Percentiles rank a stretch among this genome's conserved stretches.
These are phyloP conservation scores for human DNA, from an alignment of 2,113 vertebrate species.

Conservation along the genomic window GRCh38 chr2:23009001-23009500, in stretches of 20 bases:
- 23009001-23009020: neutral
- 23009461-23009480: neutral
- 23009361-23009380: neutral
- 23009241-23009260: neutral
- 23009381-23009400: neutral
- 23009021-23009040: neutral
- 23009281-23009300: neutral
- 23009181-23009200: neutral
- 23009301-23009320: neutral
- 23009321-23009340: neutral
- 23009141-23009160: neutral
- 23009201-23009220: neutral
- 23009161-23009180: rapidly evolving
- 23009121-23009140: neutral
- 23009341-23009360: no score
- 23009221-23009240: neutral
- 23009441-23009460: neutral
- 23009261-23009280: neutral
- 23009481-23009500: neutral
- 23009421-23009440: rapidly evolving
- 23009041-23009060: neutral
- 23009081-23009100: neutral
- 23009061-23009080: neutral
- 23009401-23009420: neutral
- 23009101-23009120: neutral